Base-by-base conservation (phyloP, 2,113 vertebrate species). In the Campylomormyrus tamandua region DNA sequence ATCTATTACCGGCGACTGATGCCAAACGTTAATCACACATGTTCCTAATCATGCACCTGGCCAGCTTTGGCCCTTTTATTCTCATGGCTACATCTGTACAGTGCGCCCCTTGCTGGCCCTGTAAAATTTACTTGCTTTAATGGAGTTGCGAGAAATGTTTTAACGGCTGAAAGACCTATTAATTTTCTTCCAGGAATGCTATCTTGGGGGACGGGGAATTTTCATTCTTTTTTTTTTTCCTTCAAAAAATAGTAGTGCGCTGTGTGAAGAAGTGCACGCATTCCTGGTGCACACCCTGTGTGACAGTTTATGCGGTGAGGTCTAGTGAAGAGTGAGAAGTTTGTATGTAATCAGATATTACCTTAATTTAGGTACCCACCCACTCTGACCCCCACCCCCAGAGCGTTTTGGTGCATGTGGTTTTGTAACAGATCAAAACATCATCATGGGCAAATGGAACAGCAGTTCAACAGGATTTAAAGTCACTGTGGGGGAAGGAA, bases 21-120 rank as follows among this genome's bases (percentile, higher is more conserved):
- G 24, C 87, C 42, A 19, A 24, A 21, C 2, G 9, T 46, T 45
- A 66, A 24, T 45, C 52, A 24, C 87, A 88, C 87, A 13, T 66
- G 31, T 88, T 88, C 21, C 42, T 88, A 66, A 66, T 88, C 56
- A 42, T n/a, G 42, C 39, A 58, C 87, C 87, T 88, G 87, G 87
- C 39, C 2, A 5, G 4, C 2, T 31, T 52, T 87, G 49, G n/a
- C n/a, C 19, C 35, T 46, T 45, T 48, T 6, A 85, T 85, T 46
- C 49, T 27, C 56, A 45, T n/a, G 42, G 8, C 56, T 45, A 27
- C 53, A 35, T 87, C 19, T 35, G 49, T 31, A 53, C 85, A 53
- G 50, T 53, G n/a, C 31, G 2, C 50, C 53, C 50, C 42, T 66
- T 42, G 53, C 87, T 45, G 39, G 87, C 87, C 27, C 87, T 46